A percentile compares a stretch with the other conserved stretches of the same genome.
Evolutionary conservation across 2,888 invertebrate species (phyloP).

Genomic region (Dolichopus griseipennis): DNA sequence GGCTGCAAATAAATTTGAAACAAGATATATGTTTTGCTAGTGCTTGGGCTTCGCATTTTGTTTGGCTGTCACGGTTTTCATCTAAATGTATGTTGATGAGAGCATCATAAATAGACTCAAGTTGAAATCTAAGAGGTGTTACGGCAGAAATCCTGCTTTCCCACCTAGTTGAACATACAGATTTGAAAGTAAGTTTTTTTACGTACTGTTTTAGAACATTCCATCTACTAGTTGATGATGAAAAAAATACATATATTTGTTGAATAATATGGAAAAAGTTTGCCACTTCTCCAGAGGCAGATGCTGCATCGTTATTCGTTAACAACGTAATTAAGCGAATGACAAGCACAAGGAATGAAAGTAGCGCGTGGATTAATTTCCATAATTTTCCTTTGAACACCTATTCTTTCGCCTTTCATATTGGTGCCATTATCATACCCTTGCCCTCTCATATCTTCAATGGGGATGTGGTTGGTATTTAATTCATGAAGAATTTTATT

Average conservation of each 20-base stretch:
- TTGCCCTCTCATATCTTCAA: constrained; percentile 11
- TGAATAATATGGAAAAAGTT: neutral
- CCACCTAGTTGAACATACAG: constrained; percentile 8
- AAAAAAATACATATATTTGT: constrained; percentile 9
- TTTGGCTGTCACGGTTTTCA: neutral
- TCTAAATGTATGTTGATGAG: neutral
- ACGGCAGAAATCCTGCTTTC: neutral
- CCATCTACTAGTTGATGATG: neutral
- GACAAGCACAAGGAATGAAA: constrained; percentile 8
- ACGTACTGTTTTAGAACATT: neutral
- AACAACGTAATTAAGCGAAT: constrained; percentile 9
- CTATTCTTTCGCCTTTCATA: constrained; percentile 7
- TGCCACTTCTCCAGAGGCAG: constrained; percentile 7
- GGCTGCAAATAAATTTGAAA: constrained; percentile 6
- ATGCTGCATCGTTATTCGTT: constrained; percentile 8
- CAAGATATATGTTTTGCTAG: neutral
- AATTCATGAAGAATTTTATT: constrained; percentile 10
- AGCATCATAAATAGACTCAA: constrained; percentile 8
- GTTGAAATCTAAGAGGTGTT: neutral
- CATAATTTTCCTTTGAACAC: constrained; percentile 8
- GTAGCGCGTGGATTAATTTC: constrained; percentile 9
- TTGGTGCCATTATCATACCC: constrained; percentile 9
- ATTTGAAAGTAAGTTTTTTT: constrained; percentile 8
- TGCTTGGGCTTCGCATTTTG: constrained; percentile 3
- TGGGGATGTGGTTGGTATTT: constrained; percentile 10